Percentiles rank a stretch among this genome's conserved stretches.
phyloP scores from a whole-genome alignment of 2,797 vertebrate genomes.

The Crocidura indochinensis region DNA sequence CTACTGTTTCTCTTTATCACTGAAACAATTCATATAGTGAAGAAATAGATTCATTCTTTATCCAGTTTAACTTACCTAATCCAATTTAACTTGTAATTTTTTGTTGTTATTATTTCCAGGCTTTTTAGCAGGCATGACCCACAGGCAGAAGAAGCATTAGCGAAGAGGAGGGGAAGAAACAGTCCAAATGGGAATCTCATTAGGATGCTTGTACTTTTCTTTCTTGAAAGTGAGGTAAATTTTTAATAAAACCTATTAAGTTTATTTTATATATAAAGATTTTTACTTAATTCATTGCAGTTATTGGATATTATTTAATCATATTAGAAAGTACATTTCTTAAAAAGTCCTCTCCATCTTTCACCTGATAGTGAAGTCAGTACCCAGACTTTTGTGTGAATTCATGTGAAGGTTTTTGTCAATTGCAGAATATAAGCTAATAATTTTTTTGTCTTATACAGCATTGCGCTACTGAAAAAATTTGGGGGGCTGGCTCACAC shows the following conservation, averaged over 20 bases:
- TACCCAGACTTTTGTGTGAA: no score
- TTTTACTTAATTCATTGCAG: slow-evolving; percentile 55
- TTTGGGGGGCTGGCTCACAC: no score
- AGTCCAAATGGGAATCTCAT: slow-evolving; percentile 99
- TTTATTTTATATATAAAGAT: slow-evolving; percentile 57
- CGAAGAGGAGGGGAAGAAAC: slow-evolving; percentile 97
- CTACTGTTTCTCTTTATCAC: neutral
- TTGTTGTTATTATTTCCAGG: slow-evolving; percentile 87
- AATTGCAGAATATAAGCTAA: no score
- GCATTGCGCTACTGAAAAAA: no score
- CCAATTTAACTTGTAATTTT: slow-evolving; percentile 59
- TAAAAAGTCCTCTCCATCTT: slow-evolving; percentile 23
- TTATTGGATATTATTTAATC: slow-evolving; percentile 48
- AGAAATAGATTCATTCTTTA: slow-evolving; percentile 24
- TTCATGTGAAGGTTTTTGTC: no score
- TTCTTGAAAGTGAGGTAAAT: slow-evolving; percentile 98
- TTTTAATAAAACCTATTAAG: slow-evolving; percentile 61
- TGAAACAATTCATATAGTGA: slow-evolving; percentile 42
- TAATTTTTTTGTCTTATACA: no score
- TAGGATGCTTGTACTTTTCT: slow-evolving; percentile 99
- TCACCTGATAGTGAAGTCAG: neutral
- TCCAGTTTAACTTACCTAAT: slow-evolving; percentile 39
- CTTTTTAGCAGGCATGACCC: slow-evolving; percentile 98
- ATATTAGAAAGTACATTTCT: slow-evolving; percentile 53
- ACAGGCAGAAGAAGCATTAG: slow-evolving; percentile 97